Evolutionary conservation across 2,888 invertebrate species (phyloP).

Genomic region (Falcaria lacertinaria): DNA sequence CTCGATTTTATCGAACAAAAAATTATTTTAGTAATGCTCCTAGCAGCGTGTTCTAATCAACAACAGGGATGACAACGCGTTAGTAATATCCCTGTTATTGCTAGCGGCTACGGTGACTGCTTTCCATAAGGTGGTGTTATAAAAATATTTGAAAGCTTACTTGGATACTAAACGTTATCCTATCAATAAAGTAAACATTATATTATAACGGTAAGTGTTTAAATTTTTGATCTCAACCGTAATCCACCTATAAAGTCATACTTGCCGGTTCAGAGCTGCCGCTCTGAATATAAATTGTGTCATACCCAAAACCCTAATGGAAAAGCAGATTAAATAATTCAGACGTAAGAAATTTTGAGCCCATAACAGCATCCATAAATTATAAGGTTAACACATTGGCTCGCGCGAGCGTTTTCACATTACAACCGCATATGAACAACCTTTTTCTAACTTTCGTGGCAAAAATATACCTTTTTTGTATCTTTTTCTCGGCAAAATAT

Average conservation of each 20-base stretch:
- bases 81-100: too few species aligned
- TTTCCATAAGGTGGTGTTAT: too few species aligned
- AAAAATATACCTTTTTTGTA: slow-evolving; percentile 11
- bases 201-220: slow-evolving; percentile 33
- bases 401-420: slow-evolving; percentile 30
- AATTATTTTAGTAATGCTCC: too few species aligned
- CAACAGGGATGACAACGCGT: too few species aligned
- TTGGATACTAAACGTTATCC: background rate
- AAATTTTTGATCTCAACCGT: slow-evolving; percentile 63
- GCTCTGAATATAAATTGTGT: slow-evolving; percentile 74
- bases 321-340: slow-evolving; percentile 77
- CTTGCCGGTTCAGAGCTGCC: slow-evolving; percentile 48
- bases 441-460: background rate
- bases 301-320: slow-evolving; percentile 75
- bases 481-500: slow-evolving; percentile 46
- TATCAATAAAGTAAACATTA: slow-evolving; percentile 7
- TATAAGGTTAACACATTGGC: slow-evolving; percentile 64
- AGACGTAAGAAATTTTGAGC: slow-evolving; percentile 71
- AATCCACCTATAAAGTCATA: slow-evolving; percentile 67
- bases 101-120: too few species aligned
- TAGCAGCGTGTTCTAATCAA: too few species aligned
- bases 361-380: slow-evolving; percentile 73
- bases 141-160: too few species aligned
- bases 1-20: too few species aligned
- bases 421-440: slow-evolving; percentile 14